Percentiles rank a stretch among this genome's conserved stretches.
Evolutionary conservation across 1,140 invertebrate species (phyloP).

Genomic region (Thaumatotibia leucotreta): DNA sequence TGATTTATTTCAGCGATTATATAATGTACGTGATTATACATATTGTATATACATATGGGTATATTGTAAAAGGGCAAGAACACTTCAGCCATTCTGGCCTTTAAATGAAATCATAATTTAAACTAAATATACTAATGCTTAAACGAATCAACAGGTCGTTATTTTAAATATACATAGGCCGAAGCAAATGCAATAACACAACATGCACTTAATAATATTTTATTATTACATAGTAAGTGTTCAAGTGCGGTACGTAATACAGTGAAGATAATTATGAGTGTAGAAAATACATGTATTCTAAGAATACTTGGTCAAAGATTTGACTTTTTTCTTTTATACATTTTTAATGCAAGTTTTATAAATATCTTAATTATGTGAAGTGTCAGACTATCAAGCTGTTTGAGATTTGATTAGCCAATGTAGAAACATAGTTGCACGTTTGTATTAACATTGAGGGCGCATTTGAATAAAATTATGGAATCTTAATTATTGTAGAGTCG

Average conservation of each 20-base stretch:
- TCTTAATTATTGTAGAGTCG: neutral
- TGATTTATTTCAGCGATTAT: no score
- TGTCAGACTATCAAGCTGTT: neutral
- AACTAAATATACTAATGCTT: neutral
- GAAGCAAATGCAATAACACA: neutral
- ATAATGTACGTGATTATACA: no score
- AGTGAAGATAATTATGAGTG: no score
- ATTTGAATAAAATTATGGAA: neutral
- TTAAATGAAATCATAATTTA: no score
- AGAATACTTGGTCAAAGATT: neutral
- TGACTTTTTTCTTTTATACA: neutral
- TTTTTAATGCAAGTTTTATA: neutral
- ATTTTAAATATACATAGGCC: neutral
- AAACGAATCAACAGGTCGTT: neutral
- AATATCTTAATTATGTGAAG: neutral
- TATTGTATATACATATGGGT: no score
- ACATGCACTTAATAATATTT: neutral
- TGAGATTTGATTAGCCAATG: neutral
- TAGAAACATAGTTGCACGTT: neutral
- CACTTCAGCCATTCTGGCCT: no score
- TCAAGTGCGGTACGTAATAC: neutral
- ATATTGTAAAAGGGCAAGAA: no score
- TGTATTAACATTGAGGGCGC: neutral
- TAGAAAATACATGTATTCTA: neutral
- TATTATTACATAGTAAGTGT: neutral